A percentile compares a stretch with the other conserved stretches of the same genome.
Conservation (phyloP, 2,113 vertebrate genomes). For the Podarcis raffonei region DNA sequence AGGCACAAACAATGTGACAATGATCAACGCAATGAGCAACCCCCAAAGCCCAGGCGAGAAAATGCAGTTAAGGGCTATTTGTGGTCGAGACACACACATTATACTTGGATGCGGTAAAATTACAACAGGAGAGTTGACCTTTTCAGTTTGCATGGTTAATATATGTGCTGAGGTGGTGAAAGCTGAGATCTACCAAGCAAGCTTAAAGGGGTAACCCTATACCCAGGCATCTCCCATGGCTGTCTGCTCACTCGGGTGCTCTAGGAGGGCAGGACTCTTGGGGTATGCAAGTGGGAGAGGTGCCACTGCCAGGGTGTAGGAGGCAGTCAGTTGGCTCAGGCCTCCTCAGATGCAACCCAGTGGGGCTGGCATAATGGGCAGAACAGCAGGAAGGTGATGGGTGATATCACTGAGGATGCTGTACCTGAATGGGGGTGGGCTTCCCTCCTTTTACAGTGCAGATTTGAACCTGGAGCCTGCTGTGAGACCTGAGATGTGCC, state of each 20-base stretch:
- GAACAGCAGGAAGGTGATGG: too few species aligned
- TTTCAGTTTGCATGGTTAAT: not conserved
- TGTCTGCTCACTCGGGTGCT: not conserved
- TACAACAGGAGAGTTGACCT: not conserved
- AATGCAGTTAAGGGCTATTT: not conserved
- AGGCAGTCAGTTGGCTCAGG: not conserved
- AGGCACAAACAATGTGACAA: constrained; percentile 37
- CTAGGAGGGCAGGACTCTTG: not conserved
- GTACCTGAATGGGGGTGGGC: not conserved
- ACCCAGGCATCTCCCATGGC: not conserved
- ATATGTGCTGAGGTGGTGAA: not conserved
- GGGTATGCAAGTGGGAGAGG: not conserved
- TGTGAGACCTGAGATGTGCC: not conserved
- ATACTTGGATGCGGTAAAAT: not conserved
- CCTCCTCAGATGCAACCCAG: too few species aligned
- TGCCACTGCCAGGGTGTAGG: not conserved
- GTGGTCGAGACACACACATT: not conserved
- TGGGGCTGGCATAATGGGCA: too few species aligned
- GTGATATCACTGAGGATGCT: not conserved
- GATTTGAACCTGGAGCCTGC: not conserved
- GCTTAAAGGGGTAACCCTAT: not conserved
- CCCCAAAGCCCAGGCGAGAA: not conserved
- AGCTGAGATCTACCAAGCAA: not conserved
- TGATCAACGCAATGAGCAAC: constrained; percentile 22
- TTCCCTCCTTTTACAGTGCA: not conserved